Conservation (phyloP, 2,888 invertebrate genomes). For the Synergus umbraculus region DNA sequence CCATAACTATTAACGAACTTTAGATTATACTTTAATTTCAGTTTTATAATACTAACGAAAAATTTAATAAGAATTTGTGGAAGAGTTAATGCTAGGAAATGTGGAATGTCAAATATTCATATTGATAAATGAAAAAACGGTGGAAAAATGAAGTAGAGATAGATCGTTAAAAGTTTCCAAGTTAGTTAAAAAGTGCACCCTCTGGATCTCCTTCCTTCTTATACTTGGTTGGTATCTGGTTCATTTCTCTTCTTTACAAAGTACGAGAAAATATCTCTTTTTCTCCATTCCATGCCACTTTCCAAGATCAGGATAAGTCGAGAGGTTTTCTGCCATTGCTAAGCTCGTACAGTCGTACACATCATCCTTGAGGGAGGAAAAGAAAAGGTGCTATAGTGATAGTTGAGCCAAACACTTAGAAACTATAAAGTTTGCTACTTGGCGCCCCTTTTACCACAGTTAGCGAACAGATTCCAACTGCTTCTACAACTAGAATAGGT, state of each 20-base stretch:
- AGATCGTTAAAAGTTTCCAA: conserved; percentile 50
- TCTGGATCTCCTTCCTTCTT: not conserved
- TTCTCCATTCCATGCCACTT: conserved; percentile 20
- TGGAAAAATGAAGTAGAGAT: conserved; percentile 32
- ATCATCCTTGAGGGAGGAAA: not conserved
- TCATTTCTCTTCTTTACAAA: conserved; percentile 46
- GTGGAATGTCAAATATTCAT: conserved; percentile 44
- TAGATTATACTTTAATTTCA: not conserved
- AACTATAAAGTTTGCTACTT: conserved; percentile 35
- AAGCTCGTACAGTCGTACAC: conserved; percentile 41
- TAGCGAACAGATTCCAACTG: conserved; percentile 21
- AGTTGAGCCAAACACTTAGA: conserved; percentile 20
- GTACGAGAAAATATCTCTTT: conserved; percentile 34
- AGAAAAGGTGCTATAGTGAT: conserved; percentile 22
- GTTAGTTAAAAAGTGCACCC: conserved; percentile 41
- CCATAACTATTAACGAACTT: not conserved
- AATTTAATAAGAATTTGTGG: not conserved
- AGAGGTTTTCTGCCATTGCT: conserved; percentile 39
- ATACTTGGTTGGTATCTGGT: not conserved
- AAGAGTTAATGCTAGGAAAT: not conserved
- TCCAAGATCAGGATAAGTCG: conserved; percentile 11
- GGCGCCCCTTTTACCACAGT: conserved; percentile 24
- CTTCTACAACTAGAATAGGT: conserved; percentile 31
- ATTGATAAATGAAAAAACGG: conserved; percentile 30
- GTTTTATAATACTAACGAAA: not conserved